phyloP scores from a whole-genome alignment of 1,140 invertebrate genomes.

The Pantala flavescens region DNA sequence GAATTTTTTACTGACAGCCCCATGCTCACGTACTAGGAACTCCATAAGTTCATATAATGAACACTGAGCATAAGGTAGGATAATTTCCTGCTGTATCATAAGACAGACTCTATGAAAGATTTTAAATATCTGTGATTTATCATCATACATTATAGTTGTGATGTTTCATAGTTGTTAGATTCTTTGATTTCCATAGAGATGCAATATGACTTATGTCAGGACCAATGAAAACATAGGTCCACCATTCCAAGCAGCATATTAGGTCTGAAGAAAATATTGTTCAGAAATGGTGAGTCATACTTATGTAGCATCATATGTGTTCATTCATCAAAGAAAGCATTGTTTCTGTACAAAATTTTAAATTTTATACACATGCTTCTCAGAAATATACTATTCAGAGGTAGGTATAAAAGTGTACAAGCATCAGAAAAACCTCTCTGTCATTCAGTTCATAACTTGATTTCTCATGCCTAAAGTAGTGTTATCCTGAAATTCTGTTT shows the following conservation, averaged over 20 bases:
- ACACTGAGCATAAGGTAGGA: not conserved
- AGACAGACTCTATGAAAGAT: not conserved
- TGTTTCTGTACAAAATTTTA: not conserved
- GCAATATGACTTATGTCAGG: not conserved
- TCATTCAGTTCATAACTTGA: not conserved
- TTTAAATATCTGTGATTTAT: slow-evolving; percentile 5
- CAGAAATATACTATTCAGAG: not conserved
- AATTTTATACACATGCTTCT: not conserved
- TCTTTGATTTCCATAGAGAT: not conserved
- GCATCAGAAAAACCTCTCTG: not conserved
- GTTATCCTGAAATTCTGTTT: not conserved
- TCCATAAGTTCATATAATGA: not conserved
- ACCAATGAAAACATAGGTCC: not conserved
- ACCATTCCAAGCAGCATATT: not conserved
- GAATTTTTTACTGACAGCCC: not conserved
- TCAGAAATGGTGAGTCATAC: not conserved
- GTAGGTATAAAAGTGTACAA: not conserved
- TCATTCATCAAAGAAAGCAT: not conserved
- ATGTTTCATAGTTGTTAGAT: not conserved
- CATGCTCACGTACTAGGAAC: not conserved
- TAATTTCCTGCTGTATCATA: not conserved
- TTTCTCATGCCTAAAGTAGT: not conserved
- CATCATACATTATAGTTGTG: not conserved
- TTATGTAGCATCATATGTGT: not conserved
- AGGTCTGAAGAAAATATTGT: not conserved